These are phyloP conservation scores for Lipotes vexillifer DNA, from an alignment of 2,113 vertebrate genomes.

Conservation along the genomic window DNA sequence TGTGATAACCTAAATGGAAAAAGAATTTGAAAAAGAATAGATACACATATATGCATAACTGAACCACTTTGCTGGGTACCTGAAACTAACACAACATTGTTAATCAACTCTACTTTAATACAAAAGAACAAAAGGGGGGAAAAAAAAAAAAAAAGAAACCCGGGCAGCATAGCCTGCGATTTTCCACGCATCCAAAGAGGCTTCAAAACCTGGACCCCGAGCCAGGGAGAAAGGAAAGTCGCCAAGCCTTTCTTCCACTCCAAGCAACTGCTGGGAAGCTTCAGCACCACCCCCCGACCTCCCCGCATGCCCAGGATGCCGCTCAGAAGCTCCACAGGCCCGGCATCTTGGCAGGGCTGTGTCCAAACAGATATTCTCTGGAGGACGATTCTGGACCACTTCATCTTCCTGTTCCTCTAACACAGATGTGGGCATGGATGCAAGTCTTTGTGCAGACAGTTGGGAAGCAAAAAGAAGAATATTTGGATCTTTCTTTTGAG, in stretches of 20 bases:
- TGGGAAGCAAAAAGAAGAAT: not conserved
- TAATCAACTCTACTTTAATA: not conserved
- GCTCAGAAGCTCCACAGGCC: not conserved
- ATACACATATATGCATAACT: not conserved
- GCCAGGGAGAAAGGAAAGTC: not conserved
- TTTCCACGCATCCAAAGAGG: rapidly evolving
- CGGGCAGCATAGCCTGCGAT: rapidly evolving
- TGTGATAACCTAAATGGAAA: not conserved
- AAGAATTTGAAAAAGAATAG: not conserved
- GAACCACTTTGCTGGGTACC: not conserved
- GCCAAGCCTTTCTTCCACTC: rapidly evolving
- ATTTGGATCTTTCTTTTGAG: rapidly evolving
- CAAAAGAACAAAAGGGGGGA: not conserved
- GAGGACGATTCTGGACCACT: rapidly evolving
- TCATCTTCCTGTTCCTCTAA: rapidly evolving
- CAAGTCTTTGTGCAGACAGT: not conserved
- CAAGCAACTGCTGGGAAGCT: not conserved
- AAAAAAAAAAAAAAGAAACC: too few species aligned
- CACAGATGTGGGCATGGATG: rapidly evolving
- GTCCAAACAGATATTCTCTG: not conserved
- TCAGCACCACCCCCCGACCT: rapidly evolving
- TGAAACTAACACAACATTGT: not conserved
- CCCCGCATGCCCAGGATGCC: too few species aligned
- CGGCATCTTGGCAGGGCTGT: rapidly evolving
- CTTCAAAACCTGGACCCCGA: rapidly evolving